Evolutionary conservation across 1,140 invertebrate genomes (phyloP), one percentile per base, ranked within the genome.

Genomic region (Trichogramma pretiosum): DNA sequence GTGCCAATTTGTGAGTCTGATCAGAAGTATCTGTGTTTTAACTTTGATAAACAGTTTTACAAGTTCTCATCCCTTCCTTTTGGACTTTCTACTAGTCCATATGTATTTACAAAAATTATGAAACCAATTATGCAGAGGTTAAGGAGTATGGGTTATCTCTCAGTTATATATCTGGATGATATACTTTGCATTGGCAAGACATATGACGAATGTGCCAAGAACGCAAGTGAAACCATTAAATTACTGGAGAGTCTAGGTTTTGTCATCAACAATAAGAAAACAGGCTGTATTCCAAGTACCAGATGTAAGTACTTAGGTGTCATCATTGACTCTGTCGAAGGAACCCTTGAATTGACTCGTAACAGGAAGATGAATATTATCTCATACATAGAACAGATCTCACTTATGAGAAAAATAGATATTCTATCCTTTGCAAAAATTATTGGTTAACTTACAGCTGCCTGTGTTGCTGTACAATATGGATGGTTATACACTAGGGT

Each of bases 21-120:
- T 42, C 42, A 34, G 41, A 51, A 54, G 50, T 59, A 49, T 45
- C 39, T 59, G 19, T 32, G 51, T 38, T 59, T 59, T 42, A 13
- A 13, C 11, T 54, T 54, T 46, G 19, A 50, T 3, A 23, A 36
- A 13, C 16, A 17, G 7, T 36, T 38, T 38, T 44, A 28, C 24
- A 10, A 50, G 24, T 49, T 49, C 17, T 28, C 32, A 14, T 49
- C 39, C 22, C 14, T 48, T 10, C 34, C 36, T 13, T 36, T 36
- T 34, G 50, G 50, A 2, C 38, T 52, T 8, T 37, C 26, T 21
- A 16, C 17, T 7, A 26, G 30, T 19, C 41, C 72, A 72, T 46
- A 54, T 61, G n/a, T 52, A 17, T 52, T 36, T 18, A 50, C 48
- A 14, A 50, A 50, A 24, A 21, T 50, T 10, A 16, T 45, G 17